Conservation (phyloP, 2,113 vertebrate species). For the Nanger granti region DNA sequence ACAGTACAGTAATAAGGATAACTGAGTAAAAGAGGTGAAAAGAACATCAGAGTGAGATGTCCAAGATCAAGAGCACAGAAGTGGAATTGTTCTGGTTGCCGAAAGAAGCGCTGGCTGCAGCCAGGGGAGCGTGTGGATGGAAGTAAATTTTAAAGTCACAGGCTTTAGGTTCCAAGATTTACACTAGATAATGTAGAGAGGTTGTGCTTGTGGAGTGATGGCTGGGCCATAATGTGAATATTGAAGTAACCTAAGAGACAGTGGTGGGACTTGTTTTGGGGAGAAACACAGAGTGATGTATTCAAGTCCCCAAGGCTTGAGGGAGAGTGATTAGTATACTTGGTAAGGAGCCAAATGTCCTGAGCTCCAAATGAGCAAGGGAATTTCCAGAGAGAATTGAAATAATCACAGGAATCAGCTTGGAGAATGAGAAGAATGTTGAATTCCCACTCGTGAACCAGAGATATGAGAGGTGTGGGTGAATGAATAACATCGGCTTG, state of each 20-base stretch:
- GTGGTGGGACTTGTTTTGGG: neutral
- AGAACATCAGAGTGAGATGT: neutral
- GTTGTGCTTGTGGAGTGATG: fast-evolving
- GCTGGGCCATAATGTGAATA: neutral
- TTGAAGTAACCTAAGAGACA: neutral
- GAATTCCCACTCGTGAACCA: neutral
- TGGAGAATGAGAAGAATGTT: neutral
- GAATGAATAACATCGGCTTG: neutral
- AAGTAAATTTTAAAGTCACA: neutral
- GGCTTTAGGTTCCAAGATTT: neutral
- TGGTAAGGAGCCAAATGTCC: neutral
- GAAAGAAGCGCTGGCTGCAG: neutral
- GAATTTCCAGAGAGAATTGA: neutral
- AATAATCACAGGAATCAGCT: neutral
- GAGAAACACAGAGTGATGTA: neutral
- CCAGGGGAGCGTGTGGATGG: neutral
- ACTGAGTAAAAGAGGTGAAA: neutral
- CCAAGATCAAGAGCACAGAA: neutral
- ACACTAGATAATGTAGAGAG: neutral
- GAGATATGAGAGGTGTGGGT: constrained; percentile 20
- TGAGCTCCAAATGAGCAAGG: neutral
- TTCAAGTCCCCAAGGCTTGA: neutral
- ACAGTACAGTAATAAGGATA: neutral
- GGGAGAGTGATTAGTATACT: neutral
- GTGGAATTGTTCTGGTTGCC: neutral